These are phyloP conservation scores for Caenorhabditis afra DNA, from an alignment of 2,888 invertebrate genomes.

Conservation along the genomic window DNA sequence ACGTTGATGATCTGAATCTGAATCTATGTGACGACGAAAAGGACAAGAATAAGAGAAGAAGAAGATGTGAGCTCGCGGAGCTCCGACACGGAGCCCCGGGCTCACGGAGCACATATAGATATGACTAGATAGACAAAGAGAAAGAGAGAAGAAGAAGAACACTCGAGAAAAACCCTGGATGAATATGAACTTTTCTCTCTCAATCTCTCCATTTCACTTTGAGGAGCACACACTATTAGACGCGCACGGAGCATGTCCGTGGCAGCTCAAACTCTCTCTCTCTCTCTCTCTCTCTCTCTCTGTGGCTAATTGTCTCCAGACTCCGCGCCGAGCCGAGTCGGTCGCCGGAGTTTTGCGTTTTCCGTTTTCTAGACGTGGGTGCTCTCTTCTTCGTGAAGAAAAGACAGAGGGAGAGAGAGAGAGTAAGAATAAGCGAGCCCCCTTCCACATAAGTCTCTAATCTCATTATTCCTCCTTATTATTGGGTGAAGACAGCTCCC, in stretches of 20 bases:
- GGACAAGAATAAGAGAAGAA: background rate
- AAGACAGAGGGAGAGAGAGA: too few species aligned
- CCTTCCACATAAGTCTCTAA: too few species aligned
- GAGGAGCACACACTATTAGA: conserved; percentile 20
- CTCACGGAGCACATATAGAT: conserved; percentile 10
- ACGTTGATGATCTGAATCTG: too few species aligned
- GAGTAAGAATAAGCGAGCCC: too few species aligned
- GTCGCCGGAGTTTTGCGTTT: too few species aligned
- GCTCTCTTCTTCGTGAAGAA: too few species aligned
- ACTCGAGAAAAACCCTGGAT: conserved; percentile 41
- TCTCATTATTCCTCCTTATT: too few species aligned
- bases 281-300: conserved; percentile 40
- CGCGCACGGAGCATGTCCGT: too few species aligned
- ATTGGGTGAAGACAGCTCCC: too few species aligned
- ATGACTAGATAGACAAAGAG: conserved; percentile 13
- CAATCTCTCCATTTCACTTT: background rate
- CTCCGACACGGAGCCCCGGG: background rate
- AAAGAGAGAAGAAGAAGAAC: conserved; percentile 29
- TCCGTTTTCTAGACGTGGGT: too few species aligned
- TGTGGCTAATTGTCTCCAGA: conserved; percentile 51
- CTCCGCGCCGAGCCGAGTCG: too few species aligned
- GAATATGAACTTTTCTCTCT: background rate
- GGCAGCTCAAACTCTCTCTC: conserved; percentile 8
- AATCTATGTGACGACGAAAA: too few species aligned
- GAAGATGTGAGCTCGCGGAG: background rate